A percentile compares a stretch with the other conserved stretches of the same genome.
These are phyloP conservation scores for Microcebus murinus DNA, from an alignment of 2,113 vertebrate species.

Conservation along the genomic window DNA sequence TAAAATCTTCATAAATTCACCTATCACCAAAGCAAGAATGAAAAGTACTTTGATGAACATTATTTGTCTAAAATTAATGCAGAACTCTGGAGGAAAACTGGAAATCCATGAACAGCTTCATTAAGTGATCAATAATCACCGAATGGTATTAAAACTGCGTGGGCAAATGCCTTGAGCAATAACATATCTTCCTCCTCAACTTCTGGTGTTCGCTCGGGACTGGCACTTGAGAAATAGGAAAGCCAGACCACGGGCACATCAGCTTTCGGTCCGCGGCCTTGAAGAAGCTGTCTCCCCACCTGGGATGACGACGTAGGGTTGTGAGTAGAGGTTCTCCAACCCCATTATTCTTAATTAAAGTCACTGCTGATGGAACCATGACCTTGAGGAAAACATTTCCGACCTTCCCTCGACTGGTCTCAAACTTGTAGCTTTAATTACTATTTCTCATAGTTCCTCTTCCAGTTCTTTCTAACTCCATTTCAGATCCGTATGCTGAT, in stretches of 20 bases:
- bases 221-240: background rate
- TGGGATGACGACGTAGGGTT: rapidly evolving
- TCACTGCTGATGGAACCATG: background rate
- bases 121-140: background rate
- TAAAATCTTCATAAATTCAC: background rate
- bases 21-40: background rate
- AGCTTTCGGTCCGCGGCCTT: background rate
- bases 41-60: background rate
- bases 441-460: background rate
- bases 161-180: background rate
- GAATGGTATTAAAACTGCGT: background rate
- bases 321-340: background rate
- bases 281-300: background rate
- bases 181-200: background rate
- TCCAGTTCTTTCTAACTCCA: background rate
- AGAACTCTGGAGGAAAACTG: background rate
- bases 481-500: background rate
- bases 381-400: constrained; percentile 43
- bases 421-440: constrained; percentile 22
- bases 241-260: background rate
- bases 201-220: rapidly evolving
- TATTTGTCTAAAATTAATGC: constrained; percentile 20
- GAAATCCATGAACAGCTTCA: background rate
- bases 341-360: constrained; percentile 49
- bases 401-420: constrained; percentile 2